Evolutionary conservation across 2,888 invertebrate genomes (phyloP).

Genomic region (Agrilus biguttatus): DNA sequence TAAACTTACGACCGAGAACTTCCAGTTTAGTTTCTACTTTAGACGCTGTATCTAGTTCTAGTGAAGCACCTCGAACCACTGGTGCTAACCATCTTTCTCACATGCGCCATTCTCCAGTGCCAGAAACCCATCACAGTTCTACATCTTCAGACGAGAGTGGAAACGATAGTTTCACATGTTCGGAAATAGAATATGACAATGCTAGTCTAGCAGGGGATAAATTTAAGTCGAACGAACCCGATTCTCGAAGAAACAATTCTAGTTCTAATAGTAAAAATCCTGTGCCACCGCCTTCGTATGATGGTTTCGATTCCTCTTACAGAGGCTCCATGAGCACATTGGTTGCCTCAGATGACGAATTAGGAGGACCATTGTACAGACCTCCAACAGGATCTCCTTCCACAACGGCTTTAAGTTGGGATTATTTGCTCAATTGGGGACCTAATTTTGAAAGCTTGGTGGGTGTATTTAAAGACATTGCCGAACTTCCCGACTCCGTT

Average conservation of each 20-base stretch:
- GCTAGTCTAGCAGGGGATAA: slow-evolving; percentile 73
- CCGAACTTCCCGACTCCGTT: slow-evolving; percentile 77
- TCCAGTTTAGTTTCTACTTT: slow-evolving; percentile 83
- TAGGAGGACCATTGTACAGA: slow-evolving; percentile 64
- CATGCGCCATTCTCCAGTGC: slow-evolving; percentile 58
- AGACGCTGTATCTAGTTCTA: slow-evolving; percentile 87
- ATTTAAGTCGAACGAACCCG: slow-evolving; percentile 31
- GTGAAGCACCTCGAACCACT: slow-evolving; percentile 61
- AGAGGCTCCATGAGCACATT: slow-evolving; percentile 85
- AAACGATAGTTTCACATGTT: slow-evolving; percentile 95
- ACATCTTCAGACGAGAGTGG: slow-evolving; percentile 85
- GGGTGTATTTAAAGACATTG: slow-evolving; percentile 93
- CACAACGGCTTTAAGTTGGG: slow-evolving; percentile 74
- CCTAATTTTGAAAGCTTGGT: slow-evolving; percentile 91
- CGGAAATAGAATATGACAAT: slow-evolving; percentile 93
- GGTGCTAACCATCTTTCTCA: slow-evolving; percentile 53
- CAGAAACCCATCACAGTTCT: slow-evolving; percentile 59
- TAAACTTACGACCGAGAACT: slow-evolving; percentile 75
- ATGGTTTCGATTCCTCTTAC: slow-evolving; percentile 89
- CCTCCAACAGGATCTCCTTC: slow-evolving; percentile 68
- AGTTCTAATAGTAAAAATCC: slow-evolving; percentile 41
- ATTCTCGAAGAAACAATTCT: slow-evolving; percentile 22
- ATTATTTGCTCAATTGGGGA: slow-evolving; percentile 90
- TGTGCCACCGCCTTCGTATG: slow-evolving; percentile 65
- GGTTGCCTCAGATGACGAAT: slow-evolving; percentile 86